A percentile compares a stretch with the other conserved stretches of the same genome.
These are phyloP conservation scores for Erethizon dorsatum DNA, from an alignment of 2,797 vertebrate genomes.

Conservation along the genomic window DNA sequence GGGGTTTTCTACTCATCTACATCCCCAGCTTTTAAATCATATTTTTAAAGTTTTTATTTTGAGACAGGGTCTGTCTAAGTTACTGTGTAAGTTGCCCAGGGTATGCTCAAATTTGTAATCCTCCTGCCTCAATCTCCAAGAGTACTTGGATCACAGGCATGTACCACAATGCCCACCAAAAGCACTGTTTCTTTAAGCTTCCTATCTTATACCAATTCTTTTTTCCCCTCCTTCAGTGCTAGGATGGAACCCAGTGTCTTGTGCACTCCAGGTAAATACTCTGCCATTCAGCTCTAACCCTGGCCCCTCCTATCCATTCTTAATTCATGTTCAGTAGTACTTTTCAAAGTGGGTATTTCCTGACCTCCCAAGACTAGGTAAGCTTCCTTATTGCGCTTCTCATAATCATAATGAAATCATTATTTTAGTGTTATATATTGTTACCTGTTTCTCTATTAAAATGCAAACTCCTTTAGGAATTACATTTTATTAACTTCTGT, in stretches of 20 bases:
- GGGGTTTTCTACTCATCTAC: not conserved
- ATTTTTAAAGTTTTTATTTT: too few species aligned
- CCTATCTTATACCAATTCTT: not conserved
- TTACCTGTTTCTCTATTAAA: slow-evolving; percentile 27
- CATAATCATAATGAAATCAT: slow-evolving; percentile 34
- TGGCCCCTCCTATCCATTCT: not conserved
- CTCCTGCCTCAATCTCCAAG: not conserved
- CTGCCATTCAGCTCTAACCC: not conserved
- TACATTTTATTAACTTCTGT: slow-evolving; percentile 7
- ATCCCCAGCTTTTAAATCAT: not conserved
- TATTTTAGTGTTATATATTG: not conserved
- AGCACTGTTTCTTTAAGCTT: not conserved
- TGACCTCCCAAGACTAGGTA: not conserved
- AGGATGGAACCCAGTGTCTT: not conserved
- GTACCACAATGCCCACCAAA: not conserved
- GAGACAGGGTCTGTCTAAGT: not conserved
- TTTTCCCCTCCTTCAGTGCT: too few species aligned
- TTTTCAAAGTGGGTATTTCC: not conserved
- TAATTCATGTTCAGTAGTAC: not conserved
- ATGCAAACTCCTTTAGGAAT: slow-evolving; percentile 44
- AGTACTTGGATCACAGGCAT: too few species aligned
- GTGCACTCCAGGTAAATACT: not conserved
- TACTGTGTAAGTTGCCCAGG: not conserved
- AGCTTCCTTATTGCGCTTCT: not conserved
- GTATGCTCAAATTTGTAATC: not conserved